Evolutionary conservation across 1,140 invertebrate species (phyloP), one percentile per base, ranked within the genome.

Genomic region (Spodoptera litura): DNA sequence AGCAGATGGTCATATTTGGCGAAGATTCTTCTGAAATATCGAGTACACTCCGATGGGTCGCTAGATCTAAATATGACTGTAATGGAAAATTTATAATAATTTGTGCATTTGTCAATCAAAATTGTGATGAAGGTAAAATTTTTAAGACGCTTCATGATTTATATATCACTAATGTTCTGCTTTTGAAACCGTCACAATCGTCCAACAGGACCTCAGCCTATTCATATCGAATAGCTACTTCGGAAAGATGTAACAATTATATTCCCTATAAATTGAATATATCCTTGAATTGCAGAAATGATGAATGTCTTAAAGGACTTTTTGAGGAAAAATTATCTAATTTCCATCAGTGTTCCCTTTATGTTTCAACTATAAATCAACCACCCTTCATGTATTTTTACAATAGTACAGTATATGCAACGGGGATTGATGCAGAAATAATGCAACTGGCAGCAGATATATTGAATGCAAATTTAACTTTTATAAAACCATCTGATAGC

Each of bases 311-410:
- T 20, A 82, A 86, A 56, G 70, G 78, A 31, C 66, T 85, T 12
- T 92, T 80, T 73, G 79, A 80, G 20, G 81, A 88, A 31, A 87
- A 86, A 62, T 80, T 90, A 12, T 78, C 51, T 2, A 89, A 91
- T 78, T 84, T 91, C 38, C 64, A 88, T 31, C 74, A 77, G 72
- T 92, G 89, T 78, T 80, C 85, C 4, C 68, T 91, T 10, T 83
- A 81, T 44, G 76, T 91, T 31, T 91, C 91, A 3, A 91, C 88
- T 3, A 84, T 91, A 20, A 84, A 91, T 51, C 89, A 92, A 70
- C 87, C 85, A 15, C 91, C 91, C 0, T 92, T 88, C 56, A 91
- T 91, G 88, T 82, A 86, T 70, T 72, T 90, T 4, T 64, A 83
- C 25, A 88, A 90, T 58, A 79, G 75, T 9, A 84, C 81, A 8